These are phyloP conservation scores for Thaleichthys pacificus DNA, from an alignment of 2,797 vertebrate genomes.

Conservation along the genomic window DNA sequence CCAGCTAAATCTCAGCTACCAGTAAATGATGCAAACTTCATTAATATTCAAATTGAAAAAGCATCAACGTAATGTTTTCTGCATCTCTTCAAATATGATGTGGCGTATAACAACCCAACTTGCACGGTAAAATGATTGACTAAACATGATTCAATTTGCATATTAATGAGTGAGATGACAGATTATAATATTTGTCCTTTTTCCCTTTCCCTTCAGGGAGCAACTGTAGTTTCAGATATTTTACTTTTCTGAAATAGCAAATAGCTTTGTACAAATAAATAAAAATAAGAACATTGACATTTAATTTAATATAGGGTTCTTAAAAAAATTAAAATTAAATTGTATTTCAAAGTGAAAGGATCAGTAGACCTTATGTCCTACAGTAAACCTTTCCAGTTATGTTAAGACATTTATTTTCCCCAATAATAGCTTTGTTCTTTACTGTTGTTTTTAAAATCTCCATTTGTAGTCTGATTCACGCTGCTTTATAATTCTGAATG, in stretches of 20 bases:
- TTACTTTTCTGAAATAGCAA: slow-evolving; percentile 45
- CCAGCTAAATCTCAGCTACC: slow-evolving; percentile 51
- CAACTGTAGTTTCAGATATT: slow-evolving; percentile 45
- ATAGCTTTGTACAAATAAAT: slow-evolving; percentile 40
- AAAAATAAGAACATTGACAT: slow-evolving; percentile 38
- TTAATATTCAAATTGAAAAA: slow-evolving; percentile 69
- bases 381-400: slow-evolving; percentile 9
- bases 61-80: slow-evolving; percentile 65
- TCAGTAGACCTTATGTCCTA: slow-evolving; percentile 7
- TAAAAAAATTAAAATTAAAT: slow-evolving; percentile 3
- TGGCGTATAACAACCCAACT: slow-evolving; percentile 58
- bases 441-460: slow-evolving; percentile 2
- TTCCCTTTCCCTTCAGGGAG: slow-evolving; percentile 52
- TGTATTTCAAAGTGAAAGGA: slow-evolving; percentile 14
- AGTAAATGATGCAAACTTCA: slow-evolving; percentile 61
- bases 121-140: slow-evolving; percentile 57
- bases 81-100: slow-evolving; percentile 64
- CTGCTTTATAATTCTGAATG: background rate
- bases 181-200: slow-evolving; percentile 63
- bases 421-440: background rate
- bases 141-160: slow-evolving; percentile 68
- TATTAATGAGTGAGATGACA: slow-evolving; percentile 67
- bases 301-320: slow-evolving; percentile 45
- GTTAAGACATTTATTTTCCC: background rate
- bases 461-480: slow-evolving; percentile 6